phyloP scores from a whole-genome alignment of 2,888 invertebrate genomes.

The Cerceris rybyensis region DNA sequence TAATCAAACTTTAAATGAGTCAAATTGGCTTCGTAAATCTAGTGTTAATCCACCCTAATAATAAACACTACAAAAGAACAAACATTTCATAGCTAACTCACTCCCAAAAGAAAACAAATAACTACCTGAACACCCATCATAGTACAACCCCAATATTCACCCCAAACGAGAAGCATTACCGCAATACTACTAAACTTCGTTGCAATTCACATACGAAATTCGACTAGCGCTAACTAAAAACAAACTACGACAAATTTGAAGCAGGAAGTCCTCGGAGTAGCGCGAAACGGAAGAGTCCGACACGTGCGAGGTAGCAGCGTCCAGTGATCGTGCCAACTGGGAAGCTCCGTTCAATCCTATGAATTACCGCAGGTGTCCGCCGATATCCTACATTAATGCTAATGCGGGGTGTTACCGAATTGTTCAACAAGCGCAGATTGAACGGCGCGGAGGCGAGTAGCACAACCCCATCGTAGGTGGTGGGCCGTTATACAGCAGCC shows the following conservation, averaged over 20 bases:
- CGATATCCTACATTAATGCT: slow-evolving; percentile 77
- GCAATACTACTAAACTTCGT: too few species aligned
- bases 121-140: too few species aligned
- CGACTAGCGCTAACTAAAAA: too few species aligned
- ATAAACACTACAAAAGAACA: too few species aligned
- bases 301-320: slow-evolving; percentile 9
- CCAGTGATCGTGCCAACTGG: slow-evolving; percentile 1
- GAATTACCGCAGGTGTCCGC: slow-evolving; percentile 76
- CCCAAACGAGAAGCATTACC: too few species aligned
- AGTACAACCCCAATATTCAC: too few species aligned
- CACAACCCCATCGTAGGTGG: slow-evolving; percentile 10
- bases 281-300: background rate
- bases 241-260: background rate
- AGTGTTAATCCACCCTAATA: too few species aligned
- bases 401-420: slow-evolving; percentile 77
- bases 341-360: slow-evolving; percentile 62
- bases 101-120: too few species aligned
- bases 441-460: slow-evolving; percentile 59
- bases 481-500: slow-evolving; percentile 69
- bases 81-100: too few species aligned
- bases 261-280: background rate
- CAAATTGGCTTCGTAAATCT: too few species aligned
- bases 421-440: slow-evolving; percentile 78
- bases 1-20: too few species aligned
- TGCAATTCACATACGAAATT: too few species aligned